Evolutionary conservation across 1,140 invertebrate species (phyloP).

Genomic region (Bombus fervidus): DNA sequence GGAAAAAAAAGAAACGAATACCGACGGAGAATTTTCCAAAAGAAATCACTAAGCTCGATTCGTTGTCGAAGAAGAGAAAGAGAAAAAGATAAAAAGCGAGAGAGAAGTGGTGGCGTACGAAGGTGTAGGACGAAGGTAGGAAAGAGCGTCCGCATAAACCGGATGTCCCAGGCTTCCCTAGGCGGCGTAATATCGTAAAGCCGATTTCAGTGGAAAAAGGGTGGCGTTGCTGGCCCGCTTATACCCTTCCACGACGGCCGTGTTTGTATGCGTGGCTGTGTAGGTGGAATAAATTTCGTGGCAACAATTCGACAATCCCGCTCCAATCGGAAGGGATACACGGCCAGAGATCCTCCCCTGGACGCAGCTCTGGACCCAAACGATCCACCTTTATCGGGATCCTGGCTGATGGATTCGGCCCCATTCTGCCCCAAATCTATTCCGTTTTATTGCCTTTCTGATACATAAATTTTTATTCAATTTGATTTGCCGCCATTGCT

Average conservation of each 20-base stretch:
- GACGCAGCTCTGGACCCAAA: constrained; percentile 62
- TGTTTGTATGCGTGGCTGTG: constrained; percentile 49
- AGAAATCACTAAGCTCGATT: constrained; percentile 24
- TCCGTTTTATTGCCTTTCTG: constrained; percentile 77
- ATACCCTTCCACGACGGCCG: constrained; percentile 38
- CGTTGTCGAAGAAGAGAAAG: background rate
- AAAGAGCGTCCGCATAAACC: constrained; percentile 60
- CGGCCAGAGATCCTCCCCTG: constrained; percentile 35
- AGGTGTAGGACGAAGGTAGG: constrained; percentile 17
- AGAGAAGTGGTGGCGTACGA: background rate
- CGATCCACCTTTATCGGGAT: constrained; percentile 71
- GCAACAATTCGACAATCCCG: constrained; percentile 73
- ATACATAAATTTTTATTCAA: constrained; percentile 80
- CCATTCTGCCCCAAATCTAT: constrained; percentile 74
- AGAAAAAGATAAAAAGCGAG: background rate
- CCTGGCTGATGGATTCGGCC: constrained; percentile 73
- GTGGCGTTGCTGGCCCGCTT: constrained; percentile 35
- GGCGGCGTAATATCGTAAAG: constrained; percentile 70
- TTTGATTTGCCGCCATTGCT: constrained; percentile 77
- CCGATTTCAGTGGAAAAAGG: constrained; percentile 67
- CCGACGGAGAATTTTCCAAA: constrained; percentile 1
- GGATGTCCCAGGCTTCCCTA: constrained; percentile 53
- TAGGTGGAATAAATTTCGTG: constrained; percentile 73
- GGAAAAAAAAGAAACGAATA: background rate
- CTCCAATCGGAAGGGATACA: constrained; percentile 63